Percentiles rank a stretch among this genome's conserved stretches.
Evolutionary conservation across 2,797 vertebrate genomes (phyloP).

Genomic region (Manis pentadactyla): DNA sequence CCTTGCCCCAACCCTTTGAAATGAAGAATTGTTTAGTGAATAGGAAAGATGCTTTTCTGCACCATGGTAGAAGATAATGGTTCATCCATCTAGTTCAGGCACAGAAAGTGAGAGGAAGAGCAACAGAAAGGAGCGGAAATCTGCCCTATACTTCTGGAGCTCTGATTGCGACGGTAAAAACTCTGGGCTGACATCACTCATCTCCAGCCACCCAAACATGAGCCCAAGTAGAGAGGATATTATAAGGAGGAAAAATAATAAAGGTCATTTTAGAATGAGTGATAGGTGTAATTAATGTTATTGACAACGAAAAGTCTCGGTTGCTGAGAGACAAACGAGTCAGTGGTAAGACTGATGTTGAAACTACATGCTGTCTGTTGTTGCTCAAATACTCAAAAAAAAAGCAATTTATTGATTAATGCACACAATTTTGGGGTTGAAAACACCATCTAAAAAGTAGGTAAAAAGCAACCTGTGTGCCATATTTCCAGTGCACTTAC

Average conservation of each 20-base stretch:
- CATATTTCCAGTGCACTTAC: background rate
- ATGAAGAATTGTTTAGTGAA: background rate
- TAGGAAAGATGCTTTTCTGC: constrained; percentile 46
- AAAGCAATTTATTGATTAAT: constrained; percentile 31
- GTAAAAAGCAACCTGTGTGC: background rate
- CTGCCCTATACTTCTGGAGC: background rate
- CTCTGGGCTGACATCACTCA: background rate
- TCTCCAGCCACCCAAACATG: background rate
- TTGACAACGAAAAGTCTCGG: constrained; percentile 35
- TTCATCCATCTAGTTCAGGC: background rate
- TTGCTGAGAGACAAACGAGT: constrained; percentile 52
- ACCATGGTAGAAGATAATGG: background rate
- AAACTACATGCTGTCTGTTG: background rate
- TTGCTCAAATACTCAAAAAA: background rate
- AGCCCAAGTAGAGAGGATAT: constrained; percentile 25
- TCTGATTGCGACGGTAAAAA: background rate
- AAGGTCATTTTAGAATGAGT: constrained; percentile 41
- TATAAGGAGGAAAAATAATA: background rate
- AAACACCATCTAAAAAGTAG: background rate
- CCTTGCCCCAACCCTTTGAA: background rate
- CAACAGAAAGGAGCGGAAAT: background rate
- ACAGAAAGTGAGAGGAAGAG: background rate
- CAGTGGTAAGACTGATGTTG: background rate
- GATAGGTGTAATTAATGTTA: background rate
- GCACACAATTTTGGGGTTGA: background rate